Evolutionary conservation across 2,888 invertebrate species (phyloP).

Genomic region (Tridacna gigas): DNA sequence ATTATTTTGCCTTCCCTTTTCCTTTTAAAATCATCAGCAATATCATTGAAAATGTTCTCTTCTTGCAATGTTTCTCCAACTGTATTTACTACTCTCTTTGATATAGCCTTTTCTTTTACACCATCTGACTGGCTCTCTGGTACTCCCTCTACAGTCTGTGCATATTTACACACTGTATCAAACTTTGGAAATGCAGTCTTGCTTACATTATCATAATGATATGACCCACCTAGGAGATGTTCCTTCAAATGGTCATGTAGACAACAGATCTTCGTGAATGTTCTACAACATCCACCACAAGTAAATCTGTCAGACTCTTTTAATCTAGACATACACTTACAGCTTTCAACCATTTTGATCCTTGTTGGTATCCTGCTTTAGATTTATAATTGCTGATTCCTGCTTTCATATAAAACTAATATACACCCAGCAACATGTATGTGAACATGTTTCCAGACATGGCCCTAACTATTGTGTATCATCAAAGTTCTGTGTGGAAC

Average conservation of each 20-base stretch:
- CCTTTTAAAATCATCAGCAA: background rate
- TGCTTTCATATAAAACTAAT: too few species aligned
- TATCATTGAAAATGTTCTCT: background rate
- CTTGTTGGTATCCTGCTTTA: too few species aligned
- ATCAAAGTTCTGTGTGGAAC: too few species aligned
- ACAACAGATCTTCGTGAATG: slow-evolving; percentile 39
- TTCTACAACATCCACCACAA: slow-evolving; percentile 46
- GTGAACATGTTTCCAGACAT: too few species aligned
- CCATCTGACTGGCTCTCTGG: background rate
- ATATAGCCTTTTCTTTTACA: background rate
- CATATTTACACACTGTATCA: slow-evolving; percentile 49
- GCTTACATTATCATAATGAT: slow-evolving; percentile 54
- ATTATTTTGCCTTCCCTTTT: background rate
- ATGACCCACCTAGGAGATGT: slow-evolving; percentile 51
- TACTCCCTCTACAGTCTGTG: slow-evolving; percentile 34
- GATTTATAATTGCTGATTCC: too few species aligned
- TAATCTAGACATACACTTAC: too few species aligned
- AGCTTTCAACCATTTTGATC: too few species aligned
- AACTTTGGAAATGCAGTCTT: slow-evolving; percentile 52
- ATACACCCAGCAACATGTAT: too few species aligned
- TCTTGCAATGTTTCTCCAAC: background rate
- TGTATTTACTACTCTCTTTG: background rate
- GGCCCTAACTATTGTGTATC: too few species aligned
- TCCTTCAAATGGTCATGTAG: slow-evolving; percentile 47
- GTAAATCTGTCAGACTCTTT: background rate